phyloP scores from a whole-genome alignment of 2,797 vertebrate species.

The Mareca penelope region DNA sequence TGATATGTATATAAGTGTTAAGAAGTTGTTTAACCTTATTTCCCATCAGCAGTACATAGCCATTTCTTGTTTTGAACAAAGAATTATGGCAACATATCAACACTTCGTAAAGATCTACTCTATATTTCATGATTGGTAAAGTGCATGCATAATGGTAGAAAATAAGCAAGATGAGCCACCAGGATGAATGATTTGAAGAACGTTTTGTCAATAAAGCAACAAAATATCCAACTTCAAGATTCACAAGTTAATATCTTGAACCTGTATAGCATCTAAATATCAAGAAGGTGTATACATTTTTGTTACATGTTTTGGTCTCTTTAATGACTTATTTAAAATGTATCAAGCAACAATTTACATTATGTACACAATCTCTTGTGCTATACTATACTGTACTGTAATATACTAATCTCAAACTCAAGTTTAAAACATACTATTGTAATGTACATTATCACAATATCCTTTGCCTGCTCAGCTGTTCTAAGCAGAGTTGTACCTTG shows the following conservation, averaged over 20 bases:
- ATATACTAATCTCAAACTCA: background rate
- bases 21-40: background rate
- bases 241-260: background rate
- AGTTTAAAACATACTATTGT: background rate
- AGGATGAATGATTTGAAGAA: background rate
- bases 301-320: background rate
- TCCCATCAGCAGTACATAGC: background rate
- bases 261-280: background rate
- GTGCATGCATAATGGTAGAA: background rate
- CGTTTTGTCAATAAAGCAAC: background rate
- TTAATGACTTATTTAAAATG: conserved; percentile 33
- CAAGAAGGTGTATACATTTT: background rate
- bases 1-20: background rate
- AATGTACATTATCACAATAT: background rate
- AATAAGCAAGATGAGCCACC: background rate
- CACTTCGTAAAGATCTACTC: background rate
- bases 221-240: background rate
- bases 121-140: background rate
- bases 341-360: background rate
- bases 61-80: background rate
- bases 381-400: background rate
- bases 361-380: background rate
- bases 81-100: background rate
- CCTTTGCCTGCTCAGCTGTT: background rate
- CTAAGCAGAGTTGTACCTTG: background rate